Evolutionary conservation across 2,113 vertebrate species (phyloP).

Genomic region (Ammodytes marinus): DNA sequence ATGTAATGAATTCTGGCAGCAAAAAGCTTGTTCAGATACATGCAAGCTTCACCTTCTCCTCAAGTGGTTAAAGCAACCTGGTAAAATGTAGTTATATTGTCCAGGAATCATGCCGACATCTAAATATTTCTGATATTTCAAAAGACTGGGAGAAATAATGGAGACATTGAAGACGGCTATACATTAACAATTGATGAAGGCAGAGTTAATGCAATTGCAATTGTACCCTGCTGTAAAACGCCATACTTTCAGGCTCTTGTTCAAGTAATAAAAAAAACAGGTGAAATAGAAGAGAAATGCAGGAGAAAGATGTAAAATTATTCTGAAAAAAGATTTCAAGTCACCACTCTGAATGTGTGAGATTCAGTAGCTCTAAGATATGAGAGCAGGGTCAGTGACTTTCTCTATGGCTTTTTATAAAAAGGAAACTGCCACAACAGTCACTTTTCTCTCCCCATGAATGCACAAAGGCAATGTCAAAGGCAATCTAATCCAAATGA

Average conservation of each 20-base stretch:
- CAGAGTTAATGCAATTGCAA: background rate
- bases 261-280: slow-evolving; percentile 2
- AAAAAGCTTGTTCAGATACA: slow-evolving; percentile 13
- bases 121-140: background rate
- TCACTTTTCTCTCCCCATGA: slow-evolving; percentile 12
- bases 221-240: background rate
- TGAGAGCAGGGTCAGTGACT: slow-evolving; percentile 21
- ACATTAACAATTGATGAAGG: slow-evolving; percentile 2
- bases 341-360: slow-evolving; percentile 43
- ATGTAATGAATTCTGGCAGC: slow-evolving; percentile 1
- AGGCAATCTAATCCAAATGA: slow-evolving; percentile 37
- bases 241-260: background rate
- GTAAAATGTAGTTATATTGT: background rate
- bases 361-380: slow-evolving; percentile 22
- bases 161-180: background rate
- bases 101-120: background rate
- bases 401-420: slow-evolving; percentile 39
- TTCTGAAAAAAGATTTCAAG: slow-evolving; percentile 48
- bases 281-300: background rate
- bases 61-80: background rate
- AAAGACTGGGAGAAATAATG: background rate
- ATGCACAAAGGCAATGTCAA: slow-evolving; percentile 41
- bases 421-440: slow-evolving; percentile 36
- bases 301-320: slow-evolving; percentile 39
- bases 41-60: background rate